A percentile compares a stretch with the other conserved stretches of the same genome.
Evolutionary conservation across 2,797 vertebrate genomes (phyloP).

Genomic region (Premnoplex brunnescens): DNA sequence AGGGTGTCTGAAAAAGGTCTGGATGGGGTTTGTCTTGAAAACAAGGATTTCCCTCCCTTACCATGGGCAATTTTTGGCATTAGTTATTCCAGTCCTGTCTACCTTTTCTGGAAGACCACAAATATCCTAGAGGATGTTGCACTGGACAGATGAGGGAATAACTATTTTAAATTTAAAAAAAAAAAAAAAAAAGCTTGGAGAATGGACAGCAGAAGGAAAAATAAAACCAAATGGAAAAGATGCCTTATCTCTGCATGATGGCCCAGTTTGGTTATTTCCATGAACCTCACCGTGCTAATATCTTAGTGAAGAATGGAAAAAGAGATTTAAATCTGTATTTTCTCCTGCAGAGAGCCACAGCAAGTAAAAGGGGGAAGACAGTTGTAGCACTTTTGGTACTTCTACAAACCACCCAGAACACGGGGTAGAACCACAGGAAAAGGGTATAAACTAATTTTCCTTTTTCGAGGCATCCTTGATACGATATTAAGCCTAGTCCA

Average conservation of each 20-base stretch:
- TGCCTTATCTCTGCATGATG: neutral
- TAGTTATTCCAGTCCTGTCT: neutral
- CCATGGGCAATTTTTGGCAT: neutral
- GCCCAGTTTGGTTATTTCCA: neutral
- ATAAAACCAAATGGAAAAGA: neutral
- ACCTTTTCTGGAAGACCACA: slow-evolving; percentile 14
- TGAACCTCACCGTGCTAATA: neutral
- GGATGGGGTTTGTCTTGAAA: neutral
- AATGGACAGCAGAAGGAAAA: neutral
- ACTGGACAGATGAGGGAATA: neutral
- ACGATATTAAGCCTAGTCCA: slow-evolving; percentile 7
- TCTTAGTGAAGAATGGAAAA: neutral
- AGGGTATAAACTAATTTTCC: slow-evolving; percentile 47
- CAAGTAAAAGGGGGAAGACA: neutral
- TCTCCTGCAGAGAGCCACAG: neutral
- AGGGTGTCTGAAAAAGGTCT: neutral
- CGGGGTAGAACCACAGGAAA: neutral
- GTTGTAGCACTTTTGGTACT: neutral
- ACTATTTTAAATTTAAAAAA: neutral
- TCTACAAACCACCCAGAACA: neutral
- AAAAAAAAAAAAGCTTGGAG: neutral
- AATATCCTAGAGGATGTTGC: neutral
- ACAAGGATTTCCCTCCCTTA: neutral
- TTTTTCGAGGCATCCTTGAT: slow-evolving; percentile 52
- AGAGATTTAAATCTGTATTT: neutral